phyloP scores from a whole-genome alignment of 2,113 vertebrate genomes.

The Fulica atra region DNA sequence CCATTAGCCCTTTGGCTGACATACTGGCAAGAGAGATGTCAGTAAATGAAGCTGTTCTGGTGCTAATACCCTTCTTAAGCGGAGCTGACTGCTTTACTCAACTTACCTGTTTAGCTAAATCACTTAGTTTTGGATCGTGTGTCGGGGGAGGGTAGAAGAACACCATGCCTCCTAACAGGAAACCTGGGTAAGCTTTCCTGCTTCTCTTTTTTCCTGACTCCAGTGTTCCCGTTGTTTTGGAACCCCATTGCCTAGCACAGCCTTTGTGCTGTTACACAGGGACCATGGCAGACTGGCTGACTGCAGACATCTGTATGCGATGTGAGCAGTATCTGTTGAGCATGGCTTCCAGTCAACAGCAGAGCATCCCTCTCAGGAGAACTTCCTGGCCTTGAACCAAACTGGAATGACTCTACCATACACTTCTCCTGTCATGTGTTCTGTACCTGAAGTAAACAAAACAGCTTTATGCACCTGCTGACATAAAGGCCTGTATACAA shows the following conservation, averaged over 20 bases:
- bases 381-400: constrained; percentile 37
- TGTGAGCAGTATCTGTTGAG: constrained; percentile 62
- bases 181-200: neutral
- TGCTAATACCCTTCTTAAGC: neutral
- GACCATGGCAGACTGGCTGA: constrained; percentile 45
- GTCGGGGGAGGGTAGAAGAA: neutral
- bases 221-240: constrained; percentile 62
- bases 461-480: neutral
- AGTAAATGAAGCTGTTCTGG: neutral
- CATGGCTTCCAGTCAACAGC: constrained; percentile 22
- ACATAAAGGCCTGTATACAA: constrained; percentile 20
- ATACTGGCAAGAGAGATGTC: neutral
- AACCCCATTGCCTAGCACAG: constrained; percentile 5
- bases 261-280: constrained; percentile 17
- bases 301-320: constrained; percentile 34
- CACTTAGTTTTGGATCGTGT: neutral
- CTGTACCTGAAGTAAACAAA: neutral
- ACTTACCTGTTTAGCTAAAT: neutral
- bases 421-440: neutral
- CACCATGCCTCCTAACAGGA: neutral
- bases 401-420: neutral
- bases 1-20: neutral
- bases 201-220: neutral
- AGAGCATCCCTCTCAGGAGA: constrained; percentile 9
- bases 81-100: neutral